Conservation (phyloP, 2,113 vertebrate species). For the Pollachius pollachius region DNA sequence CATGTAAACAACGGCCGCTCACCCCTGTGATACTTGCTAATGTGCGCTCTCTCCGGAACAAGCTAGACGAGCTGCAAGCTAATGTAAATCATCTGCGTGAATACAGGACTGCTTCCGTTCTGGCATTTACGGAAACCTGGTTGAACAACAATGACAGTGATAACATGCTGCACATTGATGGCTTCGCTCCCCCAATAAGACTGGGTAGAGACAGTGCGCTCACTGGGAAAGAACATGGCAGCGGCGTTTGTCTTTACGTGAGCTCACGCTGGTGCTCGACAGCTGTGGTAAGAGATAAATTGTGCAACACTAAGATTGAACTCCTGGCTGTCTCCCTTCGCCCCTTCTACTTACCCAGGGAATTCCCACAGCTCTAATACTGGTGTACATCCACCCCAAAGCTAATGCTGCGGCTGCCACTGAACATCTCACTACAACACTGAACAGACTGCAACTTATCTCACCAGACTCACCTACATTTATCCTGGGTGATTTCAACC, state of each 20-base stretch:
- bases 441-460: not conserved
- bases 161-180: not conserved
- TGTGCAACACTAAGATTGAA: not conserved
- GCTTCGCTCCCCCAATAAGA: not conserved
- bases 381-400: no score
- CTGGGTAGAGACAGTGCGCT: not conserved
- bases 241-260: not conserved
- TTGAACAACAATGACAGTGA: not conserved
- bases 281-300: not conserved
- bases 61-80: no score
- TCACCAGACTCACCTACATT: not conserved
- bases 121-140: no score
- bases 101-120: no score
- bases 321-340: not conserved
- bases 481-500: not conserved
- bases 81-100: no score
- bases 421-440: not conserved
- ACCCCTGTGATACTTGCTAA: not conserved
- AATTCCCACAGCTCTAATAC: not conserved
- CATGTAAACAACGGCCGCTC: conserved; percentile 3
- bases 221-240: not conserved
- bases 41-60: no score
- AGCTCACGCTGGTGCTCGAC: not conserved
- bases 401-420: no score
- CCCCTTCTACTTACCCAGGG: not conserved